Base-by-base conservation (phyloP, 2,888 invertebrate genomes). In the Catocala sponsa region DNA sequence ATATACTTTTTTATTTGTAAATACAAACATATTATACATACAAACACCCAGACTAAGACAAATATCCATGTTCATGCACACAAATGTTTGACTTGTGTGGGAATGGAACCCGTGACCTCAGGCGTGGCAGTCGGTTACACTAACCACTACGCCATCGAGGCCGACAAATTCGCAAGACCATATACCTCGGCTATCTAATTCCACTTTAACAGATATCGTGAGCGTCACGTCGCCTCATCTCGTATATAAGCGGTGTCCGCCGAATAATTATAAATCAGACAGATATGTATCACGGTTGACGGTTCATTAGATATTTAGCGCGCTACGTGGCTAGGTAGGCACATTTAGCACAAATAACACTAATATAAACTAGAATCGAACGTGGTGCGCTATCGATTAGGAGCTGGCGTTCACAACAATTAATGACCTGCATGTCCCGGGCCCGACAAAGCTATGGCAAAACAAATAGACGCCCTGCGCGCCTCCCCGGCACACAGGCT, bases 321-420 rank as follows among this genome's bases (percentile, higher is more conserved):
- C 71, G 56, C 68, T 73, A 78, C 70, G 72, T 76, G 76, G 69
- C 64, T 72, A 80, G 76, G 79, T 76, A 78, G 80, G 85, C 81
- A 82, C 81, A 87, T 88, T 89, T 85, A 86, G 89, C 86, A 86
- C 92, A 93, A 94, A 94, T 92, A 92, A 92, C 93, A 94, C 94
- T 94, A 94, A 94, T 93, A 94, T 92, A 94, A 94, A 94, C 93
- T 91, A 89, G 93, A 94, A 93, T 94, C 92, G 93, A 93, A 92
- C 92, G 91, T 88, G 86, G 90, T 87, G 86, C 88, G 86, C 91
- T 94, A 94, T 94, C 94, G 94, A 94, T 94, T 94, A 94, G 94
- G 86, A 91, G 86, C 88, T 83, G 89, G 91, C 92, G 92, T 91
- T 92, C 92, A 92, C 93, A 91, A 93, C 94, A 94, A 94, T 94